Evolutionary conservation across 2,797 vertebrate genomes (phyloP).

Genomic region (Microhierax caerulescens): DNA sequence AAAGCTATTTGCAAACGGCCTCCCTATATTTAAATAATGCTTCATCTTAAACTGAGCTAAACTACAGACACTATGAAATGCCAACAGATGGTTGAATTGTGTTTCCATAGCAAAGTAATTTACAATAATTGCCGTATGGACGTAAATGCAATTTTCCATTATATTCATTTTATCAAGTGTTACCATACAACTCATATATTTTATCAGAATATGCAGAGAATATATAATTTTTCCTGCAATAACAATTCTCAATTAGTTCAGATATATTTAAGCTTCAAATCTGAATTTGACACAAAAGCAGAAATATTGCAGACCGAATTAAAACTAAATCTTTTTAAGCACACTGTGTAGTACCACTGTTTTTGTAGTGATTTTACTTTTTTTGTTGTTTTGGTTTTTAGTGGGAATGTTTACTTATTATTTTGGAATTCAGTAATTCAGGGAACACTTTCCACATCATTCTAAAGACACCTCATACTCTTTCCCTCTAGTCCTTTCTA

Average conservation of each 20-base stretch:
- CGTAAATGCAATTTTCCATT: constrained; percentile 78
- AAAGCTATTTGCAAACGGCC: constrained; percentile 40
- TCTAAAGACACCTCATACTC: not conserved
- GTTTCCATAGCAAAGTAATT: constrained; percentile 85
- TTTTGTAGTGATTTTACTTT: not conserved
- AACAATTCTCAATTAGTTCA: constrained; percentile 53
- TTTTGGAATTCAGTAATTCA: constrained; percentile 23
- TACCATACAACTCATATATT: constrained; percentile 73
- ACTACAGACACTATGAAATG: constrained; percentile 74
- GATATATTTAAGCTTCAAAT: constrained; percentile 50
- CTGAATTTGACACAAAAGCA: constrained; percentile 49
- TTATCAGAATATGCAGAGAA: constrained; percentile 68
- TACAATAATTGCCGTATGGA: constrained; percentile 82
- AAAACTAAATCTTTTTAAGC: constrained; percentile 19
- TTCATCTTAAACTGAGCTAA: constrained; percentile 73
- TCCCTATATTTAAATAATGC: constrained; percentile 70
- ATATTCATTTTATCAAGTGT: constrained; percentile 79
- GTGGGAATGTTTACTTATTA: constrained; percentile 8
- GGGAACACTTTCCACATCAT: not conserved
- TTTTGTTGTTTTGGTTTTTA: not conserved
- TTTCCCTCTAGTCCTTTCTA: not conserved
- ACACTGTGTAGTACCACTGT: not conserved
- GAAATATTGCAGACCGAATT: not conserved
- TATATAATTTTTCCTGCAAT: constrained; percentile 60
- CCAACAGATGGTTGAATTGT: constrained; percentile 81